Conservation (phyloP, 2,888 invertebrate genomes). For the Eupithecia abbreviata region DNA sequence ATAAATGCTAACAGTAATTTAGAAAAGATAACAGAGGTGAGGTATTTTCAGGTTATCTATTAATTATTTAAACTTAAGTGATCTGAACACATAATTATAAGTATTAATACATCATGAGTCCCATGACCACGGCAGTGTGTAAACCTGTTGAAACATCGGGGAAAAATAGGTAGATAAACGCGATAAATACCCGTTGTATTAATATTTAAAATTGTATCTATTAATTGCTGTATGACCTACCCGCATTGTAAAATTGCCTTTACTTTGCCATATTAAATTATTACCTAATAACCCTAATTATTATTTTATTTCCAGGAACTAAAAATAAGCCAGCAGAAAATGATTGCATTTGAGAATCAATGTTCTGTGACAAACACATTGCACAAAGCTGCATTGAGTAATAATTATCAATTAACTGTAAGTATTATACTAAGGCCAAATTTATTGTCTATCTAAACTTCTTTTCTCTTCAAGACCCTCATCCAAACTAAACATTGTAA, state of each 20-base stretch:
- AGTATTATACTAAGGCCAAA: background rate
- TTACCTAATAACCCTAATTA: background rate
- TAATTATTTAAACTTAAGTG: background rate
- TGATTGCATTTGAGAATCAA: background rate
- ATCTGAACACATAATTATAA: too few relatives aligned
- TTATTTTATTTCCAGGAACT: background rate
- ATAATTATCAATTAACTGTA: background rate
- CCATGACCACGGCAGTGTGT: too few relatives aligned
- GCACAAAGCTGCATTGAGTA: background rate
- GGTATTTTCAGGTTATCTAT: slow-evolving; percentile 1
- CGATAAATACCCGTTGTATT: too few relatives aligned
- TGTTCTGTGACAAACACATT: background rate
- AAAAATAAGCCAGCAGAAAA: background rate
- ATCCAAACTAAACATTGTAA: too few relatives aligned
- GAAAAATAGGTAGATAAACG: too few relatives aligned
- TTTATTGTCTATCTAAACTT: too few relatives aligned
- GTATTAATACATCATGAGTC: too few relatives aligned
- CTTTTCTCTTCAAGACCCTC: too few relatives aligned
- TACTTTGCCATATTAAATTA: background rate
- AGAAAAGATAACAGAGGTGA: slow-evolving; percentile 16
- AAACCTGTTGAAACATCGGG: too few relatives aligned
- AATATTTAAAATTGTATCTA: background rate
- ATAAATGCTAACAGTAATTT: background rate
- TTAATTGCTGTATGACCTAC: background rate
- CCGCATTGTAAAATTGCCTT: background rate